A percentile compares a stretch with the other conserved stretches of the same genome.
Evolutionary conservation across 30 jellyfish, hydroid and myxozoan genomes (phyloP).

Genomic region (Catostylus mosaicus): DNA sequence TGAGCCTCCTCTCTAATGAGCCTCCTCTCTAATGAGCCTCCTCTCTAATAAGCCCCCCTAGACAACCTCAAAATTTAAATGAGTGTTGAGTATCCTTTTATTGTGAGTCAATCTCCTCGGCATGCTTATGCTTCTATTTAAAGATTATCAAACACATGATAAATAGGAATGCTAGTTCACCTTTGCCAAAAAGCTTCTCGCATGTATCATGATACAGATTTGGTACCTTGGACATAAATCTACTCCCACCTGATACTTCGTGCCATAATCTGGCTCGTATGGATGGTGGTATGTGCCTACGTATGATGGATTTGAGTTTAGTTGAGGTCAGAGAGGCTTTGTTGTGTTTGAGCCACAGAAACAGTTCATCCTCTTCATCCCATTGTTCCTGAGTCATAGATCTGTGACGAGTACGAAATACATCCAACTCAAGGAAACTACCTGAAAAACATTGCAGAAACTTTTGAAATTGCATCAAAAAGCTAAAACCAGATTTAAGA

Average conservation of each 20-base stretch:
- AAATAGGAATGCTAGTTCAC: slow-evolving; percentile 16
- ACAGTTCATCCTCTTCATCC: slow-evolving; percentile 45
- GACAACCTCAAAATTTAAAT: too few species aligned
- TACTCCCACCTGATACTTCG: slow-evolving; percentile 81
- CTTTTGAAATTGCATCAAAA: too few species aligned
- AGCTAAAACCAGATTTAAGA: too few species aligned
- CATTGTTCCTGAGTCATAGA: slow-evolving; percentile 47
- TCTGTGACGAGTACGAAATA: slow-evolving; percentile 23
- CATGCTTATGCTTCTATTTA: too few species aligned
- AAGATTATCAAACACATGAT: not conserved
- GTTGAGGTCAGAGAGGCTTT: slow-evolving; percentile 49
- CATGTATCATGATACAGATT: slow-evolving; percentile 77
- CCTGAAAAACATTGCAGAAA: slow-evolving; percentile 23
- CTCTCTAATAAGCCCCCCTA: too few species aligned
- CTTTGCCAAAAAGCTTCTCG: slow-evolving; percentile 73
- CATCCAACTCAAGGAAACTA: slow-evolving; percentile 50
- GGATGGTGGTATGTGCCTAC: slow-evolving; percentile 70
- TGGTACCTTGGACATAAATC: slow-evolving; percentile 78
- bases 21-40: too few species aligned
- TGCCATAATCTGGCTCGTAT: slow-evolving; percentile 81
- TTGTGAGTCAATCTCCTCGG: too few species aligned
- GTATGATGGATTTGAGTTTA: slow-evolving; percentile 62
- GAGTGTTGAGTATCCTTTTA: too few species aligned
- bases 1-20: too few species aligned
- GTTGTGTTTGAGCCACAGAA: slow-evolving; percentile 44